Evolutionary conservation across 1,140 invertebrate species (phyloP).

Genomic region (Drosophila subobscura): DNA sequence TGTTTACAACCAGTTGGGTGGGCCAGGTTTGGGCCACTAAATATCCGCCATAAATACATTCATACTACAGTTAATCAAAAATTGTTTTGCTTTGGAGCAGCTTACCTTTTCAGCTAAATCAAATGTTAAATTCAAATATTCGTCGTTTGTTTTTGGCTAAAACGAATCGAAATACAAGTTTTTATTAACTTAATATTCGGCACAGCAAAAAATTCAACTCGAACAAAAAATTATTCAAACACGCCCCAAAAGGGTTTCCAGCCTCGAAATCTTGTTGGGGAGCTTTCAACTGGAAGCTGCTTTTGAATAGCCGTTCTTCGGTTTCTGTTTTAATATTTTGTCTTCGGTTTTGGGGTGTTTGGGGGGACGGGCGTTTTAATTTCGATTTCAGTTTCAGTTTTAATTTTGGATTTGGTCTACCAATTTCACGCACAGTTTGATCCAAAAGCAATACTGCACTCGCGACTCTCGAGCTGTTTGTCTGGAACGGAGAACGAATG

Average conservation of each 20-base stretch:
- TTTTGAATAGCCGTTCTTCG: slow-evolving; percentile 27
- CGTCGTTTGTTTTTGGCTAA: slow-evolving; percentile 10
- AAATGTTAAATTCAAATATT: slow-evolving; percentile 38
- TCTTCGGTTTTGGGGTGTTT: slow-evolving; percentile 11
- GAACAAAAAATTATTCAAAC: slow-evolving; percentile 29
- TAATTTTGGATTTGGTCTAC: slow-evolving; percentile 55
- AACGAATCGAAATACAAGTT: slow-evolving; percentile 4
- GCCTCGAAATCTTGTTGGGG: slow-evolving; percentile 1
- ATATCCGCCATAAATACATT: neutral
- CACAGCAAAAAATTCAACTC: slow-evolving; percentile 13
- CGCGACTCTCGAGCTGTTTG: slow-evolving; percentile 21
- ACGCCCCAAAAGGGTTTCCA: neutral
- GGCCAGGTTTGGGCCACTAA: neutral
- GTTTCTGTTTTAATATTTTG: slow-evolving; percentile 22
- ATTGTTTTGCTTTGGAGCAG: neutral
- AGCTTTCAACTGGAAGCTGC: slow-evolving; percentile 2
- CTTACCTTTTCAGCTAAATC: slow-evolving; percentile 31
- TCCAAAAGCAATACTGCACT: slow-evolving; percentile 32
- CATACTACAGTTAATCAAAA: neutral
- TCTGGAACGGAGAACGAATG: neutral
- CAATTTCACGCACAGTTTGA: slow-evolving; percentile 76
- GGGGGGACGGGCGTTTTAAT: too few relatives aligned
- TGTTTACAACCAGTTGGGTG: slow-evolving; percentile 3
- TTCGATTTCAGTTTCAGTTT: slow-evolving; percentile 37
- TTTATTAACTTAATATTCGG: slow-evolving; percentile 24